A percentile compares a stretch with the other conserved stretches of the same genome.
Conservation (phyloP, 2,888 invertebrate species). For the Cepaea hortensis region DNA sequence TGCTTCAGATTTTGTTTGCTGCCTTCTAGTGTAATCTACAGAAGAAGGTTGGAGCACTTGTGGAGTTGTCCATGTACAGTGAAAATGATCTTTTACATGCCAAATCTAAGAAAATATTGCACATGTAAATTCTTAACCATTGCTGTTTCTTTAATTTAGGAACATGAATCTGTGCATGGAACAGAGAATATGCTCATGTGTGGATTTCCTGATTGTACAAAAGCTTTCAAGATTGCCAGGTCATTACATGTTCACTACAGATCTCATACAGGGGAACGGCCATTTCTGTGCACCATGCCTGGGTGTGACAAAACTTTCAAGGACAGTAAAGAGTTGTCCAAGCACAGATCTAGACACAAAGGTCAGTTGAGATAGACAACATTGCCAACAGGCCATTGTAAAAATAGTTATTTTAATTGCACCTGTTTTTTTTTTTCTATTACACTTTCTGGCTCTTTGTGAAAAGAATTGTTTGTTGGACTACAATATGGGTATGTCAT, state of each 20-base stretch:
- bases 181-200: constrained; percentile 21
- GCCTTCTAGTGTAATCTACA: too few species aligned
- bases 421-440: not conserved
- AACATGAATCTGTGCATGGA: constrained; percentile 29
- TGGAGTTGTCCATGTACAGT: not conserved
- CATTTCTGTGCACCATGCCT: constrained; percentile 3
- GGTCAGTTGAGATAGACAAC: not conserved
- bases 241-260: constrained; percentile 18
- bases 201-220: constrained; percentile 42
- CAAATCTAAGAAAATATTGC: too few species aligned
- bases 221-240: constrained; percentile 28
- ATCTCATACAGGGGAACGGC: constrained; percentile 28
- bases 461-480: not conserved
- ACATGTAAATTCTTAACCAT: not conserved
- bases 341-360: constrained; percentile 32
- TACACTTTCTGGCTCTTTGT: too few species aligned
- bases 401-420: not conserved
- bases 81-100: not conserved
- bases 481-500: too few species aligned
- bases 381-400: too few species aligned
- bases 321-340: constrained; percentile 24
- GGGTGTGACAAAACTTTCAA: constrained; percentile 27
- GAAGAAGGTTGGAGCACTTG: too few species aligned
- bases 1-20: too few species aligned
- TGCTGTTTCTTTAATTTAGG: constrained; percentile 17